These are phyloP conservation scores for Triplophysa siluroides DNA, from an alignment of 2,113 vertebrate species.

Conservation along the genomic window DNA sequence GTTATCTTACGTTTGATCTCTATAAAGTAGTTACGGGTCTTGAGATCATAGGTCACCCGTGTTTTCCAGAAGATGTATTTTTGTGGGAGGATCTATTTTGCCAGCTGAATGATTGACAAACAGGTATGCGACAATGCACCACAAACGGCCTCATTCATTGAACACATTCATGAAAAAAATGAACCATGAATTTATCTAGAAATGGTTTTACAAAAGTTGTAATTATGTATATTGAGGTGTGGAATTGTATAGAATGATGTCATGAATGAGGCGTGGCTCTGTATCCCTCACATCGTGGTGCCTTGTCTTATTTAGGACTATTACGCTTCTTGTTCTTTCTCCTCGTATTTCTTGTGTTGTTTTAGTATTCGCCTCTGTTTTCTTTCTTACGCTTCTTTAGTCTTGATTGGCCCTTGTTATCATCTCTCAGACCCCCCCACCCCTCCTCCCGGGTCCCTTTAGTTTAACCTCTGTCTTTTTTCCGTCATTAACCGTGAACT, in stretches of 20 bases:
- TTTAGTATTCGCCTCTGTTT: not conserved
- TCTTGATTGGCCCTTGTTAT: constrained; percentile 41
- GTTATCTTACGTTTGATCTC: constrained; percentile 1
- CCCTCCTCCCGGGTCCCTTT: not conserved
- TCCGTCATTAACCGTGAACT: constrained; percentile 34
- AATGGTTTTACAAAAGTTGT: too few species aligned
- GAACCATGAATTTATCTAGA: not conserved
- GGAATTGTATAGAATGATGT: too few species aligned
- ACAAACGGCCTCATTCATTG: not conserved
- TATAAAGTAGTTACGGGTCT: not conserved
- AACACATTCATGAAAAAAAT: too few species aligned
- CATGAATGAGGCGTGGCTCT: too few species aligned
- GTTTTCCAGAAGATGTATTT: not conserved
- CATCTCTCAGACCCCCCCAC: not conserved
- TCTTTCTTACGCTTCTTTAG: not conserved
- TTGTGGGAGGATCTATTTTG: too few species aligned
- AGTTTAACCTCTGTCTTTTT: constrained; percentile 53
- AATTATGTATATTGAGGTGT: too few species aligned
- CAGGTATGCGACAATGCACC: not conserved
- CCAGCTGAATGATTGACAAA: not conserved
- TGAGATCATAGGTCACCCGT: not conserved
- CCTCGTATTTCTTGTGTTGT: not conserved
- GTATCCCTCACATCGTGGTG: not conserved
- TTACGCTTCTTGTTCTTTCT: not conserved
- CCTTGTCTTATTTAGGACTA: not conserved